A percentile compares a stretch with the other conserved stretches of the same genome.
phyloP scores from a whole-genome alignment of 2,888 invertebrate species.

The Volucella zonaria region DNA sequence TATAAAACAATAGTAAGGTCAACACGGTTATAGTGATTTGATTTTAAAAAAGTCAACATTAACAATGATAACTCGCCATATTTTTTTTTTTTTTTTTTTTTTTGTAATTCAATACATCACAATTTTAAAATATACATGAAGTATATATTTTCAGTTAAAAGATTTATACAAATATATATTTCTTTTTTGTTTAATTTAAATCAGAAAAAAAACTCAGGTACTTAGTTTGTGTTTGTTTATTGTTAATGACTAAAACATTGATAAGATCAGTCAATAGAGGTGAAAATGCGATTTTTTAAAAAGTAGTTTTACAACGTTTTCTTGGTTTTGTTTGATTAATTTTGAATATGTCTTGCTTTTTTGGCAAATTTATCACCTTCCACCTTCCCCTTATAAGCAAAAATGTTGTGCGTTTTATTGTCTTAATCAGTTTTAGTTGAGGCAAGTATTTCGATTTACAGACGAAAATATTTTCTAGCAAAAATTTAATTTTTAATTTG shows the following conservation, averaged over 20 bases:
- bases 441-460: no score
- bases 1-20: conserved; percentile 1
- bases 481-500: no score
- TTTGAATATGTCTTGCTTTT: conserved; percentile 25
- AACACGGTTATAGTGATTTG: conserved; percentile 24
- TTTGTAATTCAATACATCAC: conserved; percentile 59
- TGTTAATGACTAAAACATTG: conserved; percentile 58
- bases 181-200: conserved; percentile 41
- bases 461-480: no score
- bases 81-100: conserved; percentile 46
- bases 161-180: conserved; percentile 17
- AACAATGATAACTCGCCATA: conserved; percentile 62
- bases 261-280: conserved; percentile 49
- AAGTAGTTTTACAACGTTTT: conserved; percentile 13
- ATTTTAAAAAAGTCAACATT: background rate
- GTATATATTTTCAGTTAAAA: conserved; percentile 4
- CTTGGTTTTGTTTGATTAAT: conserved; percentile 32
- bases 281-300: background rate
- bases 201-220: conserved; percentile 80
- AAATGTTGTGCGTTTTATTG: background rate
- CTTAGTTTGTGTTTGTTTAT: conserved; percentile 80
- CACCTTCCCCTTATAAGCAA: background rate
- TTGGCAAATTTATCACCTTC: background rate
- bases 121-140: conserved; percentile 15
- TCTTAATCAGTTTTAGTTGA: no score